phyloP scores from a whole-genome alignment of 2,797 vertebrate genomes.

The Sphenodon punctatus region DNA sequence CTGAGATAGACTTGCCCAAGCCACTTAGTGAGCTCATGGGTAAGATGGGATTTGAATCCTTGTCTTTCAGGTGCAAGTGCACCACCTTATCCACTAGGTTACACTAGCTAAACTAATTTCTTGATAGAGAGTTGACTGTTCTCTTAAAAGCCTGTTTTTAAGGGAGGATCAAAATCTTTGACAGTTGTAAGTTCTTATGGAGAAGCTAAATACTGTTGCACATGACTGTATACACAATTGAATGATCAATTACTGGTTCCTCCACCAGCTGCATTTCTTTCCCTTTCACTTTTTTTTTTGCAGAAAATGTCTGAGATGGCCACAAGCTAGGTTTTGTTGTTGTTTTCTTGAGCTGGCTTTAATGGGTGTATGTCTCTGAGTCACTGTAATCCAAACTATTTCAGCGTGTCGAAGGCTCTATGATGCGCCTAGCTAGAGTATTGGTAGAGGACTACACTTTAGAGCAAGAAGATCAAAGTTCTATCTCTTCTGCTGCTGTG shows the following conservation, averaged over 20 bases:
- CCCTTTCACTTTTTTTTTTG: not conserved
- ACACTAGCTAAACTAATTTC: too few species aligned
- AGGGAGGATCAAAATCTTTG: not conserved
- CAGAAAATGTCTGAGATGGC: not conserved
- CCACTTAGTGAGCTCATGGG: too few species aligned
- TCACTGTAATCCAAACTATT: too few species aligned
- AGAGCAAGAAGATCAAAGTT: not conserved
- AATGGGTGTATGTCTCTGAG: not conserved
- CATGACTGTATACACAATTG: not conserved
- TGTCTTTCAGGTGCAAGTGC: too few species aligned
- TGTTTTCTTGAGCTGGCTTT: not conserved
- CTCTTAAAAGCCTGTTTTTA: too few species aligned
- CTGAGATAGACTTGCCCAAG: too few species aligned
- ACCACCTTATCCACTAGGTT: too few species aligned
- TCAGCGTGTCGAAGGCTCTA: not conserved
- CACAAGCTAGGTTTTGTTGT: rapidly evolving
- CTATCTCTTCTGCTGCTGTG: not conserved
- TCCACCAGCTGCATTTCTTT: not conserved
- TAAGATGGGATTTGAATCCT: too few species aligned
- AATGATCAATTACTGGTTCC: not conserved
- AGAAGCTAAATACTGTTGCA: not conserved
- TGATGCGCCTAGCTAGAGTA: not conserved
- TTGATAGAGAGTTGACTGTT: too few species aligned
- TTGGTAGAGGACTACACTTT: not conserved
- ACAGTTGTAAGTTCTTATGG: not conserved